Conservation (phyloP, 2,113 vertebrate species). For the Protomyctophum bolini region DNA sequence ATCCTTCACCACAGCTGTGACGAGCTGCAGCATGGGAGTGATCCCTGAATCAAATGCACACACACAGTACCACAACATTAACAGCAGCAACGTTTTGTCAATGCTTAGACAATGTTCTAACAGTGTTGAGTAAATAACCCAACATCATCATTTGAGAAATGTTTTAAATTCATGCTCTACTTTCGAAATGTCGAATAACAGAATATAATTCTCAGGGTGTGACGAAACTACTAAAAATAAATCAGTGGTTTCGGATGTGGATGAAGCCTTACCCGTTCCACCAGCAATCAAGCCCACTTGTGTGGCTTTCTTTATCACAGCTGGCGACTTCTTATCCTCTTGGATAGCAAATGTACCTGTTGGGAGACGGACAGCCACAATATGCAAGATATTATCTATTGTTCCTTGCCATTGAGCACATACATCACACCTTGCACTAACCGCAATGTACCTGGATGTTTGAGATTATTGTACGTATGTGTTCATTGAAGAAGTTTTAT, state of each 20-base stretch:
- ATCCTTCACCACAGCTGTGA: conserved; percentile 89
- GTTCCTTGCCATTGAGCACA: background rate
- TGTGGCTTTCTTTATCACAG: conserved; percentile 68
- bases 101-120: background rate
- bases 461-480: background rate
- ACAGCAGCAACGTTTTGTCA: background rate
- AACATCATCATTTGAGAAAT: too few species aligned
- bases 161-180: too few species aligned
- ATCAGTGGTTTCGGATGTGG: background rate
- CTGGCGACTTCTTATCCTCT: conserved; percentile 76
- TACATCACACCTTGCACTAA: background rate
- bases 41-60: conserved; percentile 80
- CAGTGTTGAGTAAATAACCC: too few species aligned
- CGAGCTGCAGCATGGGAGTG: conserved; percentile 95
- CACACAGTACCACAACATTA: background rate
- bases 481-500: too few species aligned
- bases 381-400: background rate
- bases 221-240: too few species aligned
- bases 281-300: conserved; percentile 84
- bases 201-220: background rate
- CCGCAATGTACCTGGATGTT: background rate
- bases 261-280: conserved; percentile 85
- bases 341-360: conserved; percentile 76
- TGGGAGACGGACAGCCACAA: background rate
- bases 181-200: background rate